Conservation (phyloP, 2,888 invertebrate species). For the Dromius quadrimaculatus region DNA sequence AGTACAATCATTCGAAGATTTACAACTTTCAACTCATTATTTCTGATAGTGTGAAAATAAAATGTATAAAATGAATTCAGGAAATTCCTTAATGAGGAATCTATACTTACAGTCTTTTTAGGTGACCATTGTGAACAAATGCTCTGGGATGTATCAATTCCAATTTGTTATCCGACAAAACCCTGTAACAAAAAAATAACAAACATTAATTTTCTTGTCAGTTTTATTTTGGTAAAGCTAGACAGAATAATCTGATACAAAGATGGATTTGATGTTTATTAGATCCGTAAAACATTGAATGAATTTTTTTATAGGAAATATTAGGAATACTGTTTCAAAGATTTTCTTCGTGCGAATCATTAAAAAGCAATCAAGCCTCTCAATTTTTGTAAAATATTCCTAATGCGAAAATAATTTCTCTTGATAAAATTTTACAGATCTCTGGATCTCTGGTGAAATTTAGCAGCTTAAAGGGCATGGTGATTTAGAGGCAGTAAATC, state of each 20-base stretch:
- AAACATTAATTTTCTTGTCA: no score
- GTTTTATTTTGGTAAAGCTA: no score
- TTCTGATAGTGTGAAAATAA: not conserved
- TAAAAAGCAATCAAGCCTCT: no score
- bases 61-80: not conserved
- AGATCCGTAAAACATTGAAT: no score
- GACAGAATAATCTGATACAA: no score
- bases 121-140: conserved; percentile 71
- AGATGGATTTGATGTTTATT: no score
- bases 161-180: conserved; percentile 82
- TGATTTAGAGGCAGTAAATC: conserved; percentile 2
- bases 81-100: conserved; percentile 5
- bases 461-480: not conserved
- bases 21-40: not conserved
- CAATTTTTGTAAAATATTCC: no score
- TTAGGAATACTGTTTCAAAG: no score
- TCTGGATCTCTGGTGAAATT: conserved; percentile 1
- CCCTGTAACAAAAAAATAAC: conserved; percentile 69
- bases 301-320: no score
- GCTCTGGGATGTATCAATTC: conserved; percentile 76
- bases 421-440: not conserved
- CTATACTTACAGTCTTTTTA: conserved; percentile 74
- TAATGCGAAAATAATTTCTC: conserved; percentile 1
- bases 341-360: no score
- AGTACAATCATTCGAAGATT: conserved; percentile 2